Percentiles rank a stretch among this genome's conserved stretches.
These are phyloP conservation scores for Limnephilus marmoratus DNA, from an alignment of 2,888 invertebrate genomes.

Conservation along the genomic window DNA sequence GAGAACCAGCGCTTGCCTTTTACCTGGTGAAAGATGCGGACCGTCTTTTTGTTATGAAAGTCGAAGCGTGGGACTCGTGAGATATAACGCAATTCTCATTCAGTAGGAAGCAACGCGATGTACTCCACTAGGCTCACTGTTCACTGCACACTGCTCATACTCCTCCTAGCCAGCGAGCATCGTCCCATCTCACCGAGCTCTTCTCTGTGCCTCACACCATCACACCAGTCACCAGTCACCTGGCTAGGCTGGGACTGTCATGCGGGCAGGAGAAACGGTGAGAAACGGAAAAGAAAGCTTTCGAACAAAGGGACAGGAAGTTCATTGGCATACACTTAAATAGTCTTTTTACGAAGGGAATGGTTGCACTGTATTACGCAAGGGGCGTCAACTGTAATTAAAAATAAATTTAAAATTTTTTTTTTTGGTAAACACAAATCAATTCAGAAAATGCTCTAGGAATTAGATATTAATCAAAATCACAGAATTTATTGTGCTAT, in stretches of 20 bases:
- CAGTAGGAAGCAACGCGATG: neutral
- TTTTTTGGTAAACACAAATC: no score
- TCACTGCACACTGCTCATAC: no score
- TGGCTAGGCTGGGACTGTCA: no score
- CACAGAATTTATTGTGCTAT: no score
- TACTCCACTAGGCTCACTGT: neutral
- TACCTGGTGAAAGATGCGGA: constrained; percentile 59
- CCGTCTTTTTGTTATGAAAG: constrained; percentile 64
- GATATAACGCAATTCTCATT: constrained; percentile 54
- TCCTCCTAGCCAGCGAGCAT: neutral
- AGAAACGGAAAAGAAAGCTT: constrained; percentile 35
- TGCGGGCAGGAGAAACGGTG: neutral
- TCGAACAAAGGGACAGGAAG: constrained; percentile 27
- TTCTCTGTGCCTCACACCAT: neutral
- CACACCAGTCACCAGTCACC: no score
- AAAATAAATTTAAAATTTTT: no score
- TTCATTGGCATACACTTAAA: constrained; percentile 5
- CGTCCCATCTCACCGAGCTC: neutral
- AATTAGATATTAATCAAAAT: no score
- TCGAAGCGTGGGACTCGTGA: constrained; percentile 56
- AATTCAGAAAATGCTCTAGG: no score
- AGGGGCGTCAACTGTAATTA: neutral
- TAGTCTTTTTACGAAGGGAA: neutral
- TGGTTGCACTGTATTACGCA: neutral
- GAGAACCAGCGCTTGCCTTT: constrained; percentile 45